Evolutionary conservation across 2,888 invertebrate species (phyloP).

Genomic region (Rhagophthalmus giganteus): DNA sequence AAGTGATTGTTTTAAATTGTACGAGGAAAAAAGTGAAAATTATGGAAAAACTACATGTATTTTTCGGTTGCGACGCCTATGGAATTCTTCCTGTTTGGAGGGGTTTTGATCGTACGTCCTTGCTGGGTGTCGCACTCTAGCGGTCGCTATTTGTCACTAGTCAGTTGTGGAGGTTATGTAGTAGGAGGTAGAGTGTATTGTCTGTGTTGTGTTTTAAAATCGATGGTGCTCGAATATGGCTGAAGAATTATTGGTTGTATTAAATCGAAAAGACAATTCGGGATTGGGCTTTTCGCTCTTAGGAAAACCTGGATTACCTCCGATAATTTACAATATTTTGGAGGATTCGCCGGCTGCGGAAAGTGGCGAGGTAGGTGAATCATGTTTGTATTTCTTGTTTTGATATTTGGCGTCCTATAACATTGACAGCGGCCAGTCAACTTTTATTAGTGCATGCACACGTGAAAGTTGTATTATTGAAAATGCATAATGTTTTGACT

Average conservation of each 20-base stretch:
- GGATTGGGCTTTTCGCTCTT: conserved; percentile 91
- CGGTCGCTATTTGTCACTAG: conserved; percentile 35
- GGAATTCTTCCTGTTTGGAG: conserved; percentile 1
- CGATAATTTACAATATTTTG: conserved; percentile 90
- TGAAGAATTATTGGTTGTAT: conserved; percentile 87
- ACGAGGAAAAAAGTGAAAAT: not conserved
- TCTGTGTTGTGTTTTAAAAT: conserved; percentile 45
- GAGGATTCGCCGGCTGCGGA: conserved; percentile 92
- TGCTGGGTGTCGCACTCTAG: conserved; percentile 39
- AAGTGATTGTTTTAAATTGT: no score
- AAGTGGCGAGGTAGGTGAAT: conserved; percentile 76
- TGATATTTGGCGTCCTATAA: conserved; percentile 22
- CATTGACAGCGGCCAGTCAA: not conserved
- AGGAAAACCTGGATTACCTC: conserved; percentile 88
- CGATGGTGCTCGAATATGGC: conserved; percentile 65
- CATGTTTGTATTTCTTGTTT: conserved; percentile 23
- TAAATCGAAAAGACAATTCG: conserved; percentile 83
- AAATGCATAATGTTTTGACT: no score
- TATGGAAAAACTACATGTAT: not conserved
- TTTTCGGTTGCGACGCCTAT: conserved; percentile 5
- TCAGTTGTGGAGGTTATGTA: conserved; percentile 52
- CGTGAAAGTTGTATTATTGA: conserved; percentile 8
- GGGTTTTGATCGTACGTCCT: conserved; percentile 6
- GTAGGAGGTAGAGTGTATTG: conserved; percentile 45
- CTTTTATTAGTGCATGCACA: conserved; percentile 1